Evolutionary conservation across 2,888 invertebrate species (phyloP).

Genomic region (Melanchra persicariae): DNA sequence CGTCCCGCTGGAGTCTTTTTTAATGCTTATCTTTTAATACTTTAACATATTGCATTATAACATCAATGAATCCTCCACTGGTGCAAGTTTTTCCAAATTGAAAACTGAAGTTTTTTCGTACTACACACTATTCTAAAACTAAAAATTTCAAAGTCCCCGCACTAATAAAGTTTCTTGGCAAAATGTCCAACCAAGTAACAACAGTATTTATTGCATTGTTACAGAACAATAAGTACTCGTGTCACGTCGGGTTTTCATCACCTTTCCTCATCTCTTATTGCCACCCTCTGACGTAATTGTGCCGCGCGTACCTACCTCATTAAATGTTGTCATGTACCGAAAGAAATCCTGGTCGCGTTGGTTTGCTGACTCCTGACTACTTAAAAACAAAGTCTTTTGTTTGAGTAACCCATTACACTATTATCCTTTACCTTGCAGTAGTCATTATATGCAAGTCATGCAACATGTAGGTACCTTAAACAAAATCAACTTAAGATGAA

Average conservation of each 20-base stretch:
- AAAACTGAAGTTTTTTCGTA: neutral
- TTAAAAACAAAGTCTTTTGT: too few species aligned
- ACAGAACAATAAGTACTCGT: neutral
- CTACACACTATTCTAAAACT: neutral
- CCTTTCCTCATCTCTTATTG: constrained; percentile 24
- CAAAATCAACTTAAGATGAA: too few species aligned
- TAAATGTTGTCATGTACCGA: neutral
- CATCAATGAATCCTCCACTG: neutral
- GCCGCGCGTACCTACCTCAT: neutral
- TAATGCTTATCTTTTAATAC: too few species aligned
- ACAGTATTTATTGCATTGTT: neutral
- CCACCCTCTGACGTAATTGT: constrained; percentile 29
- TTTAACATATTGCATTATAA: too few species aligned
- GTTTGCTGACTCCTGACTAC: too few species aligned
- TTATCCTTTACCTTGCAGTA: too few species aligned
- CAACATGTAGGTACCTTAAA: too few species aligned
- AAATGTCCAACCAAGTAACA: neutral
- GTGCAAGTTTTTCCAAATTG: too few species aligned
- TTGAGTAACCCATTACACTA: too few species aligned
- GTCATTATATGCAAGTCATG: too few species aligned
- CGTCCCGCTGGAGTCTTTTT: neutral
- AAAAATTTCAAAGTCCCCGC: neutral
- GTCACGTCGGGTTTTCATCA: constrained; percentile 34
- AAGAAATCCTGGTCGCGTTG: neutral
- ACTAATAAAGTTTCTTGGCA: neutral